phyloP scores from a whole-genome alignment of 2,888 invertebrate species.

The Drosophila neoperkinsi region DNA sequence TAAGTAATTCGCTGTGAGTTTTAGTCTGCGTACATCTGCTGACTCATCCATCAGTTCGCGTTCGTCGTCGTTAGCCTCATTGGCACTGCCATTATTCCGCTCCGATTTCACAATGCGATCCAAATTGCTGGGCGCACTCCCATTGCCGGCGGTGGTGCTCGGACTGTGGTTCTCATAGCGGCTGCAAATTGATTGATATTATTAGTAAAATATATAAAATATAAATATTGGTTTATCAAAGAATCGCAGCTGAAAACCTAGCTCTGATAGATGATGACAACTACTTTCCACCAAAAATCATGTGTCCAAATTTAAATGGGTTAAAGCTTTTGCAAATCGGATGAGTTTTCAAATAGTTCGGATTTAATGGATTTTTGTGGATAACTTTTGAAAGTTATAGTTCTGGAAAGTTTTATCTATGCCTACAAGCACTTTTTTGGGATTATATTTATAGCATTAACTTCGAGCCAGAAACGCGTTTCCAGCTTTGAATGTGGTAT shows the following conservation, averaged over 20 bases:
- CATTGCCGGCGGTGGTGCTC: slow-evolving; percentile 84
- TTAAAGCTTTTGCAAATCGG: too few relatives aligned
- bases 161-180: slow-evolving; percentile 86
- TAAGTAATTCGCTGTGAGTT: neutral
- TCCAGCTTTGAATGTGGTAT: too few relatives aligned
- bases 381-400: too few relatives aligned
- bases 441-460: too few relatives aligned
- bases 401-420: too few relatives aligned
- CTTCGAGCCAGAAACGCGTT: too few relatives aligned
- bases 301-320: too few relatives aligned
- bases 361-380: too few relatives aligned
- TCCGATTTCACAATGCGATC: slow-evolving; percentile 84
- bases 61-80: slow-evolving; percentile 84
- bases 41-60: slow-evolving; percentile 84
- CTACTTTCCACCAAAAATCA: too few relatives aligned
- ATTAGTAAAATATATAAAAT: neutral
- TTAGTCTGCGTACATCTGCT: slow-evolving; percentile 77
- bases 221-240: neutral
- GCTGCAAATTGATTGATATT: slow-evolving; percentile 54
- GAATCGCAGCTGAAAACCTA: neutral
- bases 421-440: too few relatives aligned
- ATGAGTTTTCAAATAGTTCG: too few relatives aligned
- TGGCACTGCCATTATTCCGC: slow-evolving; percentile 85
- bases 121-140: slow-evolving; percentile 70
- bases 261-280: too few relatives aligned